Conservation (phyloP, 2,113 vertebrate genomes). For the Chionis minor region DNA sequence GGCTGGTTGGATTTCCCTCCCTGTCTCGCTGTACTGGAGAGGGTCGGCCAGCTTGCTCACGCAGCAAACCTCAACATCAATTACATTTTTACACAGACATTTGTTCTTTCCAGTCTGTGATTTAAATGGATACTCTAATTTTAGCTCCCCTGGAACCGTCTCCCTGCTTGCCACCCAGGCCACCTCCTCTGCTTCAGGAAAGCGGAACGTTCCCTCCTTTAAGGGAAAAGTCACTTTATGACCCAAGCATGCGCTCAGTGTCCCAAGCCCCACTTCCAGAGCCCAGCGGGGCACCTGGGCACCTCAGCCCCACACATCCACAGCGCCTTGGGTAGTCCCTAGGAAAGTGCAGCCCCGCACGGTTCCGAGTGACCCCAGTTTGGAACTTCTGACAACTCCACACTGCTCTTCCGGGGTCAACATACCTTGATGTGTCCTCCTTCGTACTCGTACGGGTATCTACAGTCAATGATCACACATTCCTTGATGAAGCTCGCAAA, state of each 20-base stretch:
- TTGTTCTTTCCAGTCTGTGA: background rate
- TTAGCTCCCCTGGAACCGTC: background rate
- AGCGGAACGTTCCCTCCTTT: fast-evolving
- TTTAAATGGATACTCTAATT: fast-evolving
- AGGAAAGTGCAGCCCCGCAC: fast-evolving
- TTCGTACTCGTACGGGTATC: constrained; percentile 95
- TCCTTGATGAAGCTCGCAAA: constrained; percentile 82
- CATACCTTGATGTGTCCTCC: constrained; percentile 94
- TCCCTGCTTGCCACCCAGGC: background rate
- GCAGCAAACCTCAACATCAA: background rate
- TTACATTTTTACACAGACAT: background rate
- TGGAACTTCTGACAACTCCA: background rate
- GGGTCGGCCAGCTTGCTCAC: background rate
- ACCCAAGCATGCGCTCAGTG: fast-evolving
- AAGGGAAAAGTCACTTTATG: background rate
- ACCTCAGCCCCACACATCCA: background rate
- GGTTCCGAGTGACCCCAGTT: background rate
- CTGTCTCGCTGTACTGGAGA: fast-evolving
- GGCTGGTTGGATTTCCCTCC: background rate
- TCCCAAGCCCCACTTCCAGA: fast-evolving
- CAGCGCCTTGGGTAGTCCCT: fast-evolving
- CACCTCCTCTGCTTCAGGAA: background rate
- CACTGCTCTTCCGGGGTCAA: no score
- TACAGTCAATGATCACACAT: constrained; percentile 90
- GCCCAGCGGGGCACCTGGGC: background rate